Conservation (phyloP, 2,113 vertebrate species). For the Spheniscus mendiculus region DNA sequence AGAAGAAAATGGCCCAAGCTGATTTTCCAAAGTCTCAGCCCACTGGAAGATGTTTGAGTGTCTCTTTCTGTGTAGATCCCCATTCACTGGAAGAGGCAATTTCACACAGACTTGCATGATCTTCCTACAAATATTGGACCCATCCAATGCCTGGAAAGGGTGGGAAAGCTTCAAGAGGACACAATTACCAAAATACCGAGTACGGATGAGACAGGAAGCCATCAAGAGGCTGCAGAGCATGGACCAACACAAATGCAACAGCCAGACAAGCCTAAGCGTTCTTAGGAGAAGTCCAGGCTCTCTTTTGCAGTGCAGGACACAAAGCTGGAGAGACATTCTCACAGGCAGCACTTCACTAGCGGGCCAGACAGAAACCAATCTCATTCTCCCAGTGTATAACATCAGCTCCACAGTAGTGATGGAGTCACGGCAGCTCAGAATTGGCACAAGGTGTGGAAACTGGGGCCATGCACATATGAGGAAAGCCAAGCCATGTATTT, state of each 20-base stretch:
- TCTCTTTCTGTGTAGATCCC: background rate
- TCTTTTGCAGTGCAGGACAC: background rate
- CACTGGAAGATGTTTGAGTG: background rate
- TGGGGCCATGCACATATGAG: background rate
- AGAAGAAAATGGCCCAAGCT: background rate
- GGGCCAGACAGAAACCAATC: background rate
- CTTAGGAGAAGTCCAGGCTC: background rate
- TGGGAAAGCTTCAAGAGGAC: background rate
- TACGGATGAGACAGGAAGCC: background rate
- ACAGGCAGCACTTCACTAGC: background rate
- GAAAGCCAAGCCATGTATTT: background rate
- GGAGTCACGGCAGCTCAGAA: background rate
- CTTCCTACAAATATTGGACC: background rate
- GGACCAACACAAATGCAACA: background rate
- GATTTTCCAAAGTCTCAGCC: background rate
- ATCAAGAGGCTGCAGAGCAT: background rate
- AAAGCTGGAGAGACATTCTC: background rate
- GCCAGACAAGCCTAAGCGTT: background rate
- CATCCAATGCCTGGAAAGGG: background rate
- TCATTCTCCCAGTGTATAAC: rapidly evolving
- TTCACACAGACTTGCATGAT: background rate
- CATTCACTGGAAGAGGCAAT: rapidly evolving
- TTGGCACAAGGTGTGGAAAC: background rate
- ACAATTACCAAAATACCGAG: background rate
- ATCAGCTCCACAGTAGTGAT: rapidly evolving